Base-by-base conservation (phyloP, 2,797 vertebrate species). In the Dallia pectoralis region DNA sequence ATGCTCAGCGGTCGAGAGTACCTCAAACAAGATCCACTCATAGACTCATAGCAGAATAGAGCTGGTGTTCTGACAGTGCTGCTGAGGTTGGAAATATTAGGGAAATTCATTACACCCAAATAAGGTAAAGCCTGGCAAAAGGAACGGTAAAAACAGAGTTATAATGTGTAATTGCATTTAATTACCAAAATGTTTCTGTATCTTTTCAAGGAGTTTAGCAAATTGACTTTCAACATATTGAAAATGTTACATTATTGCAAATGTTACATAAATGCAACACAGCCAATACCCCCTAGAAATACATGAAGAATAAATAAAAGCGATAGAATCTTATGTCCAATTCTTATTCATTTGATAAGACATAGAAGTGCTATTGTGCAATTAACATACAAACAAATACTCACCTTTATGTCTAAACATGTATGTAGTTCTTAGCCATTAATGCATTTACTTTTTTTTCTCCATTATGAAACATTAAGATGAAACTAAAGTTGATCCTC, bases 1-100 rank as follows among this genome's bases (percentile, higher is more conserved):
- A 82, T 84, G 3, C 94, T 93, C 51, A 53, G 51, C 18, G 51
- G 51, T 19, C 51, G 51, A 53, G 51, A 1, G n/a, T 19, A 22
- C 51, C 51, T 53, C 51, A 53, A 7, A 53, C 51, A 53, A 18
- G 51, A 53, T 22, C 51, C 51, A 53, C 51, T 53, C 51, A 53
- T 19, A 53, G 51, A 53, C 63, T 66, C 63, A n/a, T 66, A 66
- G 36, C 63, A 66, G 16, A 66, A 36, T 36, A 16, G 19, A 22
- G 51, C n/a, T 19, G 19, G 51, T 53, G 51, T 11, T 22, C 8
- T 53, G 18, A 53, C 51, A 53, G 51, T 53, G 0, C 18, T 53
- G 51, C n/a, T 53, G 3, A 53, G 51, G 51, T 53, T 53, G 0
- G 51, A 53, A 53, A n/a, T n/a, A 53, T 53, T 53, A 8, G 51